A percentile compares a stretch with the other conserved stretches of the same genome.
phyloP scores from a whole-genome alignment of 1,140 invertebrate species.

The Bicyclus anynana region DNA sequence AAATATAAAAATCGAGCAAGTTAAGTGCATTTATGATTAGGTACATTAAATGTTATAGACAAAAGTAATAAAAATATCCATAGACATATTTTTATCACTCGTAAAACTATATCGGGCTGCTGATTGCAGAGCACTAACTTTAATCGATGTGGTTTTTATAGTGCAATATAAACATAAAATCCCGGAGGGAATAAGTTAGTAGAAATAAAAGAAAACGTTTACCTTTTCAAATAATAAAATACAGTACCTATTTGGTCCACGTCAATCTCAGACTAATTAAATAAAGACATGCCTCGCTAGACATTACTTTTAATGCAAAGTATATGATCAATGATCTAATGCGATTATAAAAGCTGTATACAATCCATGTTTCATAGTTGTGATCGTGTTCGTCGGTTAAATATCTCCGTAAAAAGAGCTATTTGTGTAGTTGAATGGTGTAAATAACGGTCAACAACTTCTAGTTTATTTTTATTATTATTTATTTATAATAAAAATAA shows the following conservation, averaged over 20 bases:
- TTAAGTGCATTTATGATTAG: not conserved
- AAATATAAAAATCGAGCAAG: not conserved
- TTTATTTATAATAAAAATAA: no score
- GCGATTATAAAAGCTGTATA: no score
- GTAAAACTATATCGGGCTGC: conserved; percentile 7
- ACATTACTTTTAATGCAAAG: no score
- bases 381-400: no score
- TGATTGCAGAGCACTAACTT: not conserved
- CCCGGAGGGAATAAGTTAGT: not conserved
- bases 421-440: no score
- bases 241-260: not conserved
- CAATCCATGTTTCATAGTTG: no score
- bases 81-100: conserved; percentile 8
- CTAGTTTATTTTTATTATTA: no score
- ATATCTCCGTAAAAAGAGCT: no score
- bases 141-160: conserved; percentile 3
- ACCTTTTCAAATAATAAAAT: not conserved
- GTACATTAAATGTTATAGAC: not conserved
- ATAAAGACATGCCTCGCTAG: no score
- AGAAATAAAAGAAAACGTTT: not conserved
- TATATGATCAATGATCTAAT: no score
- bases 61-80: not conserved
- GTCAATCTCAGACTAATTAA: no score
- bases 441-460: no score
- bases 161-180: conserved; percentile 7